Base-by-base conservation (phyloP, 2,888 invertebrate genomes). In the Ennomos erosarius region DNA sequence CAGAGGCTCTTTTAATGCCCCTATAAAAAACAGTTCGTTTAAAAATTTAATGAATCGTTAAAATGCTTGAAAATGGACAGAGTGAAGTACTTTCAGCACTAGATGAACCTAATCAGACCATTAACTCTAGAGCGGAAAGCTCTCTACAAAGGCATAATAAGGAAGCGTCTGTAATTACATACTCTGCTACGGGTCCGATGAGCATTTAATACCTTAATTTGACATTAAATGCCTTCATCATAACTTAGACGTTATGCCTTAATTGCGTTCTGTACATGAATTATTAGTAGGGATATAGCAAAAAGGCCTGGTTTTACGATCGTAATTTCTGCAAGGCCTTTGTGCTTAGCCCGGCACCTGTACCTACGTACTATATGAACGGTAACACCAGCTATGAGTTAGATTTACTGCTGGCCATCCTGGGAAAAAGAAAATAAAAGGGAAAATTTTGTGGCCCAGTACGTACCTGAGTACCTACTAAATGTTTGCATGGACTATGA, bases 231-330 rank as follows among this genome's bases (percentile, higher is more conserved):
- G 55, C 52, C 44, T 45, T 47, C 62, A 42, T 55, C 52, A 55
- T 62, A 58, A 52, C 55, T 62, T 58, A 57, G 67, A 61, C 58
- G 67, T 70, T 64, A 61, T 65, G 61, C 67, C 54, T 70, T 74
- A 57, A 69, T 71, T 66, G 61, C 68, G 54, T 52, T 55, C 60
- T 61, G 64, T 69, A 65, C 64, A 62, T 61, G 56, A 68, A 59
- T 55, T 70, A 62, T 58, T 50, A 26, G 40, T 16, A 45, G 52
- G 40, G 38, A 55, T 54, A 51, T 57, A 40, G 51, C 52, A 52
- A 55, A 57, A 62, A 58, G 55, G 58, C 49, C 45, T 35, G 55
- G 49, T 56, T 59, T 58, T 62, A 62, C 47, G 57, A 58, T 33
- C 56, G 49, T 53, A 52, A 60, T 60, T 49, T 45, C 42, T 56